Percentiles rank a stretch among this genome's conserved stretches.
These are phyloP conservation scores for Hemicrepidius hirtus DNA, from an alignment of 2,888 invertebrate genomes.

Conservation along the genomic window DNA sequence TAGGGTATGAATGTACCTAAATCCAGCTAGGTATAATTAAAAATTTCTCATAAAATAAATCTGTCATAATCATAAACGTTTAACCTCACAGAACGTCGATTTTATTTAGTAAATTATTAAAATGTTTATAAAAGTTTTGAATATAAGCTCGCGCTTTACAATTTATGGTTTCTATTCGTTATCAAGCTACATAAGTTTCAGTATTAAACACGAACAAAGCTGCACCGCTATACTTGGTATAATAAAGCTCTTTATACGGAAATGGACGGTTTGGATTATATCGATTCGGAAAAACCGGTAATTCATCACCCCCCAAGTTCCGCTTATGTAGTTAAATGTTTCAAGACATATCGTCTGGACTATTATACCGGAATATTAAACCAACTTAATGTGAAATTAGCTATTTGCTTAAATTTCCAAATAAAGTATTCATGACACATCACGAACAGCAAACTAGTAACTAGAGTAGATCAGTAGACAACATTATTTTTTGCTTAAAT, in stretches of 20 bases:
- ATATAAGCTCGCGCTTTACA: not conserved
- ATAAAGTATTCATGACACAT: no score
- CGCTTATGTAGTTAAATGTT: conserved; percentile 22
- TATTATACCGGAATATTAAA: conserved; percentile 13
- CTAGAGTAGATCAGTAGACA: no score
- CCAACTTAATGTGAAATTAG: conserved; percentile 4
- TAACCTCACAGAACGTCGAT: not conserved
- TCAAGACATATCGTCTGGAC: not conserved
- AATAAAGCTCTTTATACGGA: not conserved
- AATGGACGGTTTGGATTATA: conserved; percentile 12
- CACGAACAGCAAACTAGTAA: no score
- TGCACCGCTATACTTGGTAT: not conserved
- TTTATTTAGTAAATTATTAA: not conserved
- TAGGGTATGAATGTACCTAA: no score
- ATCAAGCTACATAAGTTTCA: not conserved
- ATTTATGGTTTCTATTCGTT: not conserved
- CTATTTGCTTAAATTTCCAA: not conserved
- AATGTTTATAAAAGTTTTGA: not conserved
- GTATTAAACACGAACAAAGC: not conserved
- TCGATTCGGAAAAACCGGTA: conserved; percentile 10
- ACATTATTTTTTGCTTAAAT: no score
- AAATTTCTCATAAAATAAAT: conserved; percentile 6
- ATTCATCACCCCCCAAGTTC: conserved; percentile 6
- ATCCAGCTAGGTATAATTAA: no score
- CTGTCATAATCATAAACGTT: not conserved